Conservation (phyloP, 2,888 invertebrate species). For the Cacoxenus indagator region DNA sequence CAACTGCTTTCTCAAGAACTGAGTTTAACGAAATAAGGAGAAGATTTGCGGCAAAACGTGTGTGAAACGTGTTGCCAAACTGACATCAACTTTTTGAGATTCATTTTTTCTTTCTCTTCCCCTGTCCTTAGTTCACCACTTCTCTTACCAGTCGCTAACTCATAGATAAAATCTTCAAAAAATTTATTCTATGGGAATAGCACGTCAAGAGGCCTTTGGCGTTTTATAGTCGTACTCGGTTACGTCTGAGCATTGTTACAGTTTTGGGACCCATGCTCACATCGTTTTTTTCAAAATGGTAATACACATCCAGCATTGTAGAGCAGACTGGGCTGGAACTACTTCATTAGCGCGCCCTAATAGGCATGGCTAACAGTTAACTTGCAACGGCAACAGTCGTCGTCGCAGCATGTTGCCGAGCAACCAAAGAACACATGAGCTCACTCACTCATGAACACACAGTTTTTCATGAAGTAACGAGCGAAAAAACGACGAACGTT, state of each 20-base stretch:
- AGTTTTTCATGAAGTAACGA: background rate
- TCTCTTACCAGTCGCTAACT: no score
- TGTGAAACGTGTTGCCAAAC: constrained; percentile 37
- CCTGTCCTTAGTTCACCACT: no score
- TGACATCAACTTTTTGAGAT: constrained; percentile 39
- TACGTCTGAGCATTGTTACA: background rate
- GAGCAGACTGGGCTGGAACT: background rate
- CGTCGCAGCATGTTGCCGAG: background rate
- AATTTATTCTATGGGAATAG: no score
- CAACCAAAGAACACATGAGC: background rate
- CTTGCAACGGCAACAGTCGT: background rate
- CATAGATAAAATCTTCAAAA: no score
- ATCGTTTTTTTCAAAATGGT: background rate
- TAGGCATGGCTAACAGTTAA: background rate
- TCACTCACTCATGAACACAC: background rate
- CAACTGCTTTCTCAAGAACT: background rate
- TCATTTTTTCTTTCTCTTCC: no score
- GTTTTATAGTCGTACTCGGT: no score
- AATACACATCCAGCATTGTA: background rate
- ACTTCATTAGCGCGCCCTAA: background rate
- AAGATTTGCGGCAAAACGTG: background rate
- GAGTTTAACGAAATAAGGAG: background rate
- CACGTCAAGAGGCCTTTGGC: no score
- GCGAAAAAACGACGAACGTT: background rate
- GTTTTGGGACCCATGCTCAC: background rate